phyloP scores from a whole-genome alignment of 2,113 vertebrate genomes.

The Penelope pileata region DNA sequence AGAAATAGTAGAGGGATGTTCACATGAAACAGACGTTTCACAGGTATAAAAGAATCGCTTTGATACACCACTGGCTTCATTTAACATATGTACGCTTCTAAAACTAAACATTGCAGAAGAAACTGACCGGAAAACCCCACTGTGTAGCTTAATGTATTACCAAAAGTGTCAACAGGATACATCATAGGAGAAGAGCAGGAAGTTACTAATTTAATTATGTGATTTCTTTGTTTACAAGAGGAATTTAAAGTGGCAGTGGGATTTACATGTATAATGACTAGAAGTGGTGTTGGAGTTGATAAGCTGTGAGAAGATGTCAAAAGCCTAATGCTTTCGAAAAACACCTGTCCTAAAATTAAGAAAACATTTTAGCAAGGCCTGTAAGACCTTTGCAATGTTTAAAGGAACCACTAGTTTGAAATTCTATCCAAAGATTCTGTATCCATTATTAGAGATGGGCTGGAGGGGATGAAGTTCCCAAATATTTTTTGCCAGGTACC shows the following conservation, averaged over 20 bases:
- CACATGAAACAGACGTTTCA: neutral
- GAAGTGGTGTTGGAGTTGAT: neutral
- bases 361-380: neutral
- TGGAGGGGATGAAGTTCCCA: neutral
- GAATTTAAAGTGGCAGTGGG: conserved; percentile 18
- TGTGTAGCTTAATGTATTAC: neutral
- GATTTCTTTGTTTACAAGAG: conserved; percentile 15
- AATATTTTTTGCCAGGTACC: neutral
- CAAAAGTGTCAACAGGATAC: neutral
- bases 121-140: conserved; percentile 22
- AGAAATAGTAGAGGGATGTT: neutral
- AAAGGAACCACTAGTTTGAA: neutral
- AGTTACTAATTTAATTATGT: conserved; percentile 3
- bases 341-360: neutral
- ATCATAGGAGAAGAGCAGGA: neutral
- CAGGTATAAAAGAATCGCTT: neutral
- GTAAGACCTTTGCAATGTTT: neutral
- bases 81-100: neutral
- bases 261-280: neutral
- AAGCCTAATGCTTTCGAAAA: neutral
- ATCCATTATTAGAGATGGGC: neutral
- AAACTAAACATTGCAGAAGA: neutral
- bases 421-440: neutral
- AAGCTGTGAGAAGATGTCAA: neutral
- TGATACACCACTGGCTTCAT: neutral